A percentile compares a stretch with the other conserved stretches of the same genome.
phyloP scores from a whole-genome alignment of 2,888 invertebrate species.

The Cephus spinipes region DNA sequence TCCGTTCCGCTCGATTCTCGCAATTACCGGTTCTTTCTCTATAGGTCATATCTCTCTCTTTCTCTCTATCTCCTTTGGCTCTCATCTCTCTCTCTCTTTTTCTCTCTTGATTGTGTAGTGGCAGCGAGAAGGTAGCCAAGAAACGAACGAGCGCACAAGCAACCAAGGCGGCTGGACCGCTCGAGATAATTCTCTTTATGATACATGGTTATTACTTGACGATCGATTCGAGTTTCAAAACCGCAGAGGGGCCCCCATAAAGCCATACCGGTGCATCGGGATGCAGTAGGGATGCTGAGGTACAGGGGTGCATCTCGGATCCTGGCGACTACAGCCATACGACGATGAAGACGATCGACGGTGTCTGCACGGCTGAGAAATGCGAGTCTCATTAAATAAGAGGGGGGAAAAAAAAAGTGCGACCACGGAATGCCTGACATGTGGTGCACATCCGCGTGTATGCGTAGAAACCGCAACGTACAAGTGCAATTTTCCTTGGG shows the following conservation, averaged over 20 bases:
- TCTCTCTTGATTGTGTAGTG: no score
- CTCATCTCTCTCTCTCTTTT: no score
- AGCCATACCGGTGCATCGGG: no score
- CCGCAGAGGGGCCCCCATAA: constrained; percentile 16
- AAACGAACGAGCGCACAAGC: no score
- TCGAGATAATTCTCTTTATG: constrained; percentile 33
- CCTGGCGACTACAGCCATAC: constrained; percentile 16
- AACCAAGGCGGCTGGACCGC: constrained; percentile 5
- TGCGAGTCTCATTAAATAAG: constrained; percentile 45
- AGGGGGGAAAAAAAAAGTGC: constrained; percentile 21
- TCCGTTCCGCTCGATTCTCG: constrained; percentile 35
- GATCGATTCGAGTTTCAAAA: constrained; percentile 30
- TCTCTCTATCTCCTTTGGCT: no score
- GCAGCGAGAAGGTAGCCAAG: constrained; percentile 13
- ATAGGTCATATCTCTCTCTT: neutral
- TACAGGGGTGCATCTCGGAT: no score
- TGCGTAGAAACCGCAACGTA: neutral
- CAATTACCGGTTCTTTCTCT: constrained; percentile 26
- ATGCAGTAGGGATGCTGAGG: no score
- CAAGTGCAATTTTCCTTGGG: neutral
- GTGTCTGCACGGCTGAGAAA: constrained; percentile 34
- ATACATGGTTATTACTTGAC: constrained; percentile 38
- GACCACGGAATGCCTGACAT: constrained; percentile 54
- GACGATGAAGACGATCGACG: constrained; percentile 16
- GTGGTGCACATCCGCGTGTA: constrained; percentile 56